Base-by-base conservation (phyloP, 2,888 invertebrate genomes). In the Bruchidius siliquastri region DNA sequence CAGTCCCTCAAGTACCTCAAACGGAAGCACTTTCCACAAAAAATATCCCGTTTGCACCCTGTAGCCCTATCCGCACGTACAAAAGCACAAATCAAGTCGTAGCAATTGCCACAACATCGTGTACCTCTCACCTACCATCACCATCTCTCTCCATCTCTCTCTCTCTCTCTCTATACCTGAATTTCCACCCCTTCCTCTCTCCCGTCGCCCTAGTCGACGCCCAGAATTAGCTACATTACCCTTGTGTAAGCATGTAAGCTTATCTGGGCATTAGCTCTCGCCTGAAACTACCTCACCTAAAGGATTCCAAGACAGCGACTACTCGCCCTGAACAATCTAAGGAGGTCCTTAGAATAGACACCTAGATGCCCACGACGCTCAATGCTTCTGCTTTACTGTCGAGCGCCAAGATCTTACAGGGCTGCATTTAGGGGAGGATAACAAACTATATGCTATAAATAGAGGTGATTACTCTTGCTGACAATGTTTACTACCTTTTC, bases 81-180 rank as follows among this genome's bases (percentile, higher is more conserved):
- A 49, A 49, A 49, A 49, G 49, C 49, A 49, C 49, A 49, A 49
- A 49, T 49, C 49, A 49, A 49, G 49, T 49, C 49, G 49, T 49
- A 49, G 13, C 49, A 49, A 49, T 49, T 49, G 49, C 49, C 49
- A 13, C 49, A 49, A 49, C 49, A 49, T 49, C 49, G 18, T 49
- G 49, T 49, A 49, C 49, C 49, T 49, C 49, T 49, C 49, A 49
- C 49, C 49, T 67, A 72, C 30, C 72, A 69, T 72, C 76, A 22
- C 66, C 76, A 74, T 77, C n/a, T n/a, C n/a, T n/a, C n/a, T n/a
- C 77, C 77, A 72, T 77, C 78, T 26, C 26, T 26, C 26, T 26
- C 49, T 49, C 49, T 49, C 49, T 49, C 49, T 49, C 49, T 49
- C 18, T 49, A n/a, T 1, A 18, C 49, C 49, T 13, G 6, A 13